These are phyloP conservation scores for Tryphoninae sp. DNA, from an alignment of 2,888 invertebrate species.

Conservation along the genomic window DNA sequence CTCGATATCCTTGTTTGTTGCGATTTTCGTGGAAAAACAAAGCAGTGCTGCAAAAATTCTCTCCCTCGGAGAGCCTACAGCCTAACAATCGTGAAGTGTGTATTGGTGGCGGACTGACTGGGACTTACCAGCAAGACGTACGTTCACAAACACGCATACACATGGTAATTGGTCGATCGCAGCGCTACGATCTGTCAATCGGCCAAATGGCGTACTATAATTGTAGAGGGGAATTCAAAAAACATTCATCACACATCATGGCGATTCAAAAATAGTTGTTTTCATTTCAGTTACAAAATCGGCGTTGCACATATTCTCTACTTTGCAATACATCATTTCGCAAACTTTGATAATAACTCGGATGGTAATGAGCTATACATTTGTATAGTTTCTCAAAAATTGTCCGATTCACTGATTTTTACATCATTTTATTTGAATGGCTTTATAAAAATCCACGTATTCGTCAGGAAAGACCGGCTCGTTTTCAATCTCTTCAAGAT, in stretches of 20 bases:
- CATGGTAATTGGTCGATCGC: neutral
- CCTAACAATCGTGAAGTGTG: neutral
- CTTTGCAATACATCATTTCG: neutral
- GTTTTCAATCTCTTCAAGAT: constrained; percentile 81
- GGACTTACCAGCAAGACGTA: neutral
- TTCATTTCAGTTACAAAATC: constrained; percentile 13
- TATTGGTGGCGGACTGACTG: neutral
- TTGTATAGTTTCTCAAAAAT: constrained; percentile 26
- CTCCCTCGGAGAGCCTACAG: constrained; percentile 19
- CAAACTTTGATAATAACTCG: neutral
- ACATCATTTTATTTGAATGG: constrained; percentile 42
- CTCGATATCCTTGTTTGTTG: constrained; percentile 45
- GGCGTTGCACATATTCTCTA: constrained; percentile 9
- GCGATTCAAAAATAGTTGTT: neutral
- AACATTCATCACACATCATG: neutral
- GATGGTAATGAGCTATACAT: neutral
- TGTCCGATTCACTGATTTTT: constrained; percentile 1
- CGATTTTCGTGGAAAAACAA: constrained; percentile 66
- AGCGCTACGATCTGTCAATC: constrained; percentile 34
- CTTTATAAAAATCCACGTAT: constrained; percentile 70
- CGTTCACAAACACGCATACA: neutral
- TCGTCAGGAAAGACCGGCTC: constrained; percentile 61
- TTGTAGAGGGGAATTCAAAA: neutral
- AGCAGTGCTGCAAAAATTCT: constrained; percentile 61
- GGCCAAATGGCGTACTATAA: neutral